These are phyloP conservation scores for Pharmacophagus antenor DNA, from an alignment of 2,888 invertebrate species.

Conservation along the genomic window DNA sequence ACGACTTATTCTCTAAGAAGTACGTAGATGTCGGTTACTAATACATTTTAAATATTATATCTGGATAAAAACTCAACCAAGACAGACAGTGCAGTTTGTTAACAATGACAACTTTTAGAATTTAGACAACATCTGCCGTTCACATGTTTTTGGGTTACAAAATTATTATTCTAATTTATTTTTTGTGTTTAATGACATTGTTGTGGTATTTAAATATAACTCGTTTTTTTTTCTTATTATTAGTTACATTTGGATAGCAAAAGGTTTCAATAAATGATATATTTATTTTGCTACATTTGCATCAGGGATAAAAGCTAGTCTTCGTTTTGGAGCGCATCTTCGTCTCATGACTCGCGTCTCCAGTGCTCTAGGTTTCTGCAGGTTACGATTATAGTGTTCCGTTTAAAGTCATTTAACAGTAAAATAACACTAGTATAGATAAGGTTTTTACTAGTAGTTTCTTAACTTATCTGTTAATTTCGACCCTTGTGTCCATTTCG, in stretches of 20 bases:
- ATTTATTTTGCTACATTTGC: not conserved
- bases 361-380: too few relatives aligned
- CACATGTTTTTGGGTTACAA: not conserved
- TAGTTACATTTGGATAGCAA: not conserved
- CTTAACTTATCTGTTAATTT: too few relatives aligned
- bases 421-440: too few relatives aligned
- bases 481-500: too few relatives aligned
- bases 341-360: too few relatives aligned
- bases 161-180: not conserved
- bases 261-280: not conserved
- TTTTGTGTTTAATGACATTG: not conserved
- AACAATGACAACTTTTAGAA: not conserved
- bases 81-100: not conserved
- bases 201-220: not conserved
- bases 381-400: too few relatives aligned
- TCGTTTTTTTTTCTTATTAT: too few relatives aligned
- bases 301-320: not conserved
- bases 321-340: too few relatives aligned
- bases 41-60: not conserved
- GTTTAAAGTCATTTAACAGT: too few relatives aligned
- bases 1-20: too few relatives aligned
- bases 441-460: too few relatives aligned
- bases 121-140: conserved; percentile 14
- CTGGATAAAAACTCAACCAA: not conserved
- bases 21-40: too few relatives aligned